Base-by-base conservation (phyloP, 2,113 vertebrate species). In the Brachyhypopomus occidentalis region DNA sequence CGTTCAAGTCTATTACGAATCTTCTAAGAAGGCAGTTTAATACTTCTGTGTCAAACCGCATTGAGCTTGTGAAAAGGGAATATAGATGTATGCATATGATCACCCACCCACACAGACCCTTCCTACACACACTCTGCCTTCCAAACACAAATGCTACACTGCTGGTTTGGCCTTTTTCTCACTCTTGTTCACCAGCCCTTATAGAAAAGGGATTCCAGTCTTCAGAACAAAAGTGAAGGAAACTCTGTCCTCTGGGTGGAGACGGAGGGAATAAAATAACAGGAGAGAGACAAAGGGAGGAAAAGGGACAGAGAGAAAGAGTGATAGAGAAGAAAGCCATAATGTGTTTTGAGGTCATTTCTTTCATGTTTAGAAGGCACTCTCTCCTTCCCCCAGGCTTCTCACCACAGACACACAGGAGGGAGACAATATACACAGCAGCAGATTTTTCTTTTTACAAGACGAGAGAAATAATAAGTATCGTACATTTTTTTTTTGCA, bases 301-400 rank as follows among this genome's bases (percentile, higher is more conserved):
- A 3, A 64, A 23, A 52, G 38, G 27, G 19, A 19, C 19, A 34
- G 22, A 25, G 63, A 69, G 19, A 58, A 67, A 70, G 55, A 74
- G 27, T 66, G 60, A 77, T 17, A 30, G 79, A 81, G 14, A 27
- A 69, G 16, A 82, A 71, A 77, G 38, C 0, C 17, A 48, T 71
- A 48, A 55, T 72, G 30, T 75, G 72, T 84, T 84, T 84, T 84
- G 64, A 84, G 72, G 83, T 80, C 78, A 84, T 69, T 84, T 76
- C 72, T 84, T 84, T 84, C 64, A 79, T 71, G 72, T 76, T 80
- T 80, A 58, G 70, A 77, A 80, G 59, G 58, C 83, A 80, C 73
- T 58, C 4, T 80, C 66, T 75, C 66, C 67, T 75, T 75, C 77
- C 77, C 30, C 77, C n/a, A 30, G 20, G 56, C 77, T 62, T 75